Evolutionary conservation across 2,797 vertebrate species (phyloP), one percentile per base, ranked within the genome.

Genomic region (Salarias fasciatus): DNA sequence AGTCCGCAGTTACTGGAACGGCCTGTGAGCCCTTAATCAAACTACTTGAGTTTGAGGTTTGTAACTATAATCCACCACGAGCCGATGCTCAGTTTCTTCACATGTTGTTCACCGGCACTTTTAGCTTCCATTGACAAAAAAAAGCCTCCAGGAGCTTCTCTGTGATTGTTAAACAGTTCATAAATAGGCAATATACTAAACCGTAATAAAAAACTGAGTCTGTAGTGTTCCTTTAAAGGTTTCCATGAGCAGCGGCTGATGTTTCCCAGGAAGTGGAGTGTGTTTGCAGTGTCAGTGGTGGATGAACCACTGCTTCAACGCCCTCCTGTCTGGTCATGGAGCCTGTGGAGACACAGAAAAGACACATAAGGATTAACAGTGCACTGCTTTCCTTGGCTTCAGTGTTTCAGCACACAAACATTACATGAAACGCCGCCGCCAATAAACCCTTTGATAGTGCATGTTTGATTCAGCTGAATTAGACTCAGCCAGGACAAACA

Each of bases 171-270:
- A 30, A 45, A 68, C 64, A 13, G 53, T 9, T 78, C 73, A 86
- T 88, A 88, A 88, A 86, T 83, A 83, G 44, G 53, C 45, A 59
- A 72, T 66, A 62, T 69, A 64, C 68, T 79, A 75, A 79, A 80
- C 31, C 47, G 64, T 65, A 61, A 70, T 10, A 6, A 63, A 5
- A 3, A 46, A 46, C 11, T 3, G 18, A 73, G 83, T 83, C 68
- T 77, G 80, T 89, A 85, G 88, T 86, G 85, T 88, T 78, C 63
- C 64, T 63, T 59, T 47, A 8, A 61, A 80, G 64, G 63, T 67
- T 83, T 79, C 78, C 87, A 88, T 82, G 50, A 53, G 44, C 2
- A 2, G 42, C 5, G 31, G 65, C 18, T 1, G 48, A 41, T 46
- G 67, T 45, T 15, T 69, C 47, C 68, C 69, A 47, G 48, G 33